Conservation (phyloP, 2,797 vertebrate genomes). For the Xenentodon cancila region DNA sequence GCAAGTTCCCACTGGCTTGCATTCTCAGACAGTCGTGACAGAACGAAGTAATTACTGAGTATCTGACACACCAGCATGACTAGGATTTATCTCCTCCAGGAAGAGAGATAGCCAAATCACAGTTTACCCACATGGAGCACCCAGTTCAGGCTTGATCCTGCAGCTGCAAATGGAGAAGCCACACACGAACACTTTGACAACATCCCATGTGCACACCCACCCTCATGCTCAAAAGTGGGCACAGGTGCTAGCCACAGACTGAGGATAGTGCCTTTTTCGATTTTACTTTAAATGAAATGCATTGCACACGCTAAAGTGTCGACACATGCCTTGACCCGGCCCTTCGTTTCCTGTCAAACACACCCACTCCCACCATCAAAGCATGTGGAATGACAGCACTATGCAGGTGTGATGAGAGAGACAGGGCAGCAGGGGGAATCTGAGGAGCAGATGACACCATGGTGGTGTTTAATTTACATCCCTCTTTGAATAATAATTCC, state of each 20-base stretch:
- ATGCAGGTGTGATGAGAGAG: conserved; percentile 65
- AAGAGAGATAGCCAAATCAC: conserved; percentile 79
- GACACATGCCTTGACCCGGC: conserved; percentile 65
- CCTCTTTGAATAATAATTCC: conserved; percentile 75
- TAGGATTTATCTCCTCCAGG: conserved; percentile 78
- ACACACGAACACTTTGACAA: conserved; percentile 65
- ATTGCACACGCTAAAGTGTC: conserved; percentile 41
- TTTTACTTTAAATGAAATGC: conserved; percentile 27
- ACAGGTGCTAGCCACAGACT: conserved; percentile 33
- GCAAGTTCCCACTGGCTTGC: conserved; percentile 80
- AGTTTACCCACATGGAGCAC: conserved; percentile 74
- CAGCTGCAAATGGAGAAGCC: conserved; percentile 65
- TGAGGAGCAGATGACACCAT: conserved; percentile 61
- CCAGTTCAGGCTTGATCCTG: conserved; percentile 64
- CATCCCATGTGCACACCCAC: conserved; percentile 19
- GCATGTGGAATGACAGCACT: conserved; percentile 65
- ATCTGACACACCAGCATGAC: conserved; percentile 75
- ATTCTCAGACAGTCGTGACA: conserved; percentile 81
- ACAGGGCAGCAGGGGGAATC: conserved; percentile 18
- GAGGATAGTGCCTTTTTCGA: conserved; percentile 13
- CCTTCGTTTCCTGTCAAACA: conserved; percentile 78
- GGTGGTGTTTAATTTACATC: conserved; percentile 72
- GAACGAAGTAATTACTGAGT: conserved; percentile 79
- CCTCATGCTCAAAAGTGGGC: conserved; percentile 28
- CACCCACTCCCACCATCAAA: conserved; percentile 76